These are phyloP conservation scores for Euphydryas editha DNA, from an alignment of 2,888 invertebrate genomes.

Conservation along the genomic window DNA sequence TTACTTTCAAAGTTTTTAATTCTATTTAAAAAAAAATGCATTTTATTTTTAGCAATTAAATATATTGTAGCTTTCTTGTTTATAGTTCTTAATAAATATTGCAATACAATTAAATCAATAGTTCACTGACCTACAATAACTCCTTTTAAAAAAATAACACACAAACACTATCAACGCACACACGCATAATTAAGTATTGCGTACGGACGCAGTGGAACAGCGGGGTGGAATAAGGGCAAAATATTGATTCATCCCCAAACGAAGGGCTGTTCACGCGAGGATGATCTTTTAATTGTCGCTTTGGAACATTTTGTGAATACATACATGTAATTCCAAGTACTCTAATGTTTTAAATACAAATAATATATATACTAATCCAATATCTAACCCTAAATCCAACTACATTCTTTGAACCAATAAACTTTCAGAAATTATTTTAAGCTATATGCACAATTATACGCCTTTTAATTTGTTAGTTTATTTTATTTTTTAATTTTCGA, in stretches of 20 bases:
- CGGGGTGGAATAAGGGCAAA: slow-evolving; percentile 55
- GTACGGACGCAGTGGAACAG: slow-evolving; percentile 47
- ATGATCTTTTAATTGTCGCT: slow-evolving; percentile 37
- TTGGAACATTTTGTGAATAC: slow-evolving; percentile 3
- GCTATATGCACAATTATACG: too few species aligned
- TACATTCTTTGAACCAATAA: too few species aligned
- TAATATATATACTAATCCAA: background rate
- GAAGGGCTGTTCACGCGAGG: slow-evolving; percentile 39
- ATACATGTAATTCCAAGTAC: background rate
- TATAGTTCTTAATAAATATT: background rate
- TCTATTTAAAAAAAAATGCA: background rate
- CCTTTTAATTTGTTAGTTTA: too few species aligned
- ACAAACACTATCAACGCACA: slow-evolving; percentile 41
- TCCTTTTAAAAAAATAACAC: slow-evolving; percentile 50
- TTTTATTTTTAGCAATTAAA: background rate
- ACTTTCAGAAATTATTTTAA: too few species aligned
- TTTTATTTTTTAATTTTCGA: too few species aligned
- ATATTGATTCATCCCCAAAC: slow-evolving; percentile 65
- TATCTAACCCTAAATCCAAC: too few species aligned
- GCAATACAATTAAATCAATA: slow-evolving; percentile 51
- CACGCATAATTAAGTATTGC: slow-evolving; percentile 49
- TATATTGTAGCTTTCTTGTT: background rate
- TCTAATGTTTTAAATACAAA: background rate
- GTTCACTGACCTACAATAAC: slow-evolving; percentile 61
- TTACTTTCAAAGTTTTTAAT: background rate